Base-by-base conservation (phyloP, 2,113 vertebrate species). In the Stomatorhinus ivindoensis region DNA sequence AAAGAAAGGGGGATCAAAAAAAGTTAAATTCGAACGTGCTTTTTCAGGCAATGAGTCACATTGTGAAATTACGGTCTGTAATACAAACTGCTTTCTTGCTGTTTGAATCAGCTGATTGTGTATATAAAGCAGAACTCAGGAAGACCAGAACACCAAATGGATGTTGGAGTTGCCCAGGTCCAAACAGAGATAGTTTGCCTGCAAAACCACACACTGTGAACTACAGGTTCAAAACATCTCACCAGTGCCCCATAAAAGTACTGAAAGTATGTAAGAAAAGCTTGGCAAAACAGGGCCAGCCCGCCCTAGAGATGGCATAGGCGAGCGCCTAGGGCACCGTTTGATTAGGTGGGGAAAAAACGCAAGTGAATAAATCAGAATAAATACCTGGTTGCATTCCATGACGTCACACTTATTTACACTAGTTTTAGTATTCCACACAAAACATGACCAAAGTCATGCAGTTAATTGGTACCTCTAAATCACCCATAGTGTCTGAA, bases 61-160 rank as follows among this genome's bases (percentile, higher is more conserved):
- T 95, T 95, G 93, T 94, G 93, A 92, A 95, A 96, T 93, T 91
- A 87, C 91, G 96, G 95, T 93, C 94, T 95, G 95, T 93, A 94
- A 95, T 96, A 96, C 96, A 96, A 96, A 96, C 95, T 93, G 93
- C 91, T 93, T 95, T 95, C 94, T 48, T 69, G 84, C 19, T 84
- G 90, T 89, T 89, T 88, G 88, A 90, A 88, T 93, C 89, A 87
- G 83, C 89, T 91, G 27, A 86, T 53, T 86, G n/a, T 51, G 44
- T 89, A 90, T 90, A 88, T 90, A 90, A 90, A 93, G 91, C 85
- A 48, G 76, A 87, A 88, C 44, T 86, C 76, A 11, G 50, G 83
- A 90, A 48, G 87, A 48, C 76, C 89, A 88, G 86, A 84, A 35
- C 82, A 85, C 6, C 73, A 80, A 4, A n/a, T 86, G 46, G n/a